These are phyloP conservation scores for Ips nitidus DNA, from an alignment of 1,140 invertebrate species.

Conservation along the genomic window DNA sequence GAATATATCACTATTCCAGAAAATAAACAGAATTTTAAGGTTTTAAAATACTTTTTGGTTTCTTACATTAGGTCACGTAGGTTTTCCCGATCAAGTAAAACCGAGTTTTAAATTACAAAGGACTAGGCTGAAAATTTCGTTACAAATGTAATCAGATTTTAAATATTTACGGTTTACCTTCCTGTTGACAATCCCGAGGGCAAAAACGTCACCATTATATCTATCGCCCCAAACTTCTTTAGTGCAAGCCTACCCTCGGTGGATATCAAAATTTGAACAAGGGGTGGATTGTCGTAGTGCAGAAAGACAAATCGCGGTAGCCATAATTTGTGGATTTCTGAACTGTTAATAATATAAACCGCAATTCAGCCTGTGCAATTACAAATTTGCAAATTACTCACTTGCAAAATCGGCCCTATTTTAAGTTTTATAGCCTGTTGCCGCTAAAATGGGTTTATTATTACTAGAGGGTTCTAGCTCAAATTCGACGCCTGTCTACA, in stretches of 20 bases:
- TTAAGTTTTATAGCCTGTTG: conserved; percentile 2
- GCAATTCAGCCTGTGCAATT: conserved; percentile 5
- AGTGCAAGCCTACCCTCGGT: not conserved
- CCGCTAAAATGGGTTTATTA: conserved; percentile 6
- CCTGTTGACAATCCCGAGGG: conserved; percentile 2
- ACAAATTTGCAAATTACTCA: conserved; percentile 11
- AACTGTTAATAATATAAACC: conserved; percentile 7
- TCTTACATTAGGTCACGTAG: too few species aligned
- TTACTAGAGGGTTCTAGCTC: not conserved
- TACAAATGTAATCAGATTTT: conserved; percentile 9
- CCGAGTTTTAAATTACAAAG: not conserved
- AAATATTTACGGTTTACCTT: conserved; percentile 6
- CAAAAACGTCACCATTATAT: not conserved
- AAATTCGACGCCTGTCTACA: not conserved
- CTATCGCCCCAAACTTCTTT: conserved; percentile 8
- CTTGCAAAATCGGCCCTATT: not conserved
- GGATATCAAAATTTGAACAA: too few species aligned
- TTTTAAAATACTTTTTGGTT: too few species aligned
- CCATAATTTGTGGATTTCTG: conserved; percentile 2
- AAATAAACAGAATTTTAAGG: too few species aligned
- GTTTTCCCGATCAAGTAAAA: not conserved
- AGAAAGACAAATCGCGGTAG: not conserved
- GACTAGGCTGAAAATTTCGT: conserved; percentile 2
- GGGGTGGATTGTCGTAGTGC: too few species aligned
- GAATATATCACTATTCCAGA: too few species aligned